Conservation (phyloP, 2,113 vertebrate species). For the Benitochromis conjunctus region DNA sequence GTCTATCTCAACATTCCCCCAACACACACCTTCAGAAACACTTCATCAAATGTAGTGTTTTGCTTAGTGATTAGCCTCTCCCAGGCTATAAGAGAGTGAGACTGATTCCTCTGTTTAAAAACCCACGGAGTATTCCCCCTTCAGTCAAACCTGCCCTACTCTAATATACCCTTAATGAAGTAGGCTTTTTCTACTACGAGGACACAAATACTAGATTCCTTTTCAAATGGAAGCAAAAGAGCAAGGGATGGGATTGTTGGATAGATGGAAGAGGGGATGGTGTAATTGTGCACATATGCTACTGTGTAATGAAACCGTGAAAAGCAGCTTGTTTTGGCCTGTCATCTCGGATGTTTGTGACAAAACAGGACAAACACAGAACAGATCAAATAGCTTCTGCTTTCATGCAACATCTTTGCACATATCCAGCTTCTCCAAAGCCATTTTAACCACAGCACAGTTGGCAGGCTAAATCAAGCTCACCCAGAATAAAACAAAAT, state of each 20-base stretch:
- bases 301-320: slow-evolving; percentile 47
- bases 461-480: slow-evolving; percentile 62
- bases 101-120: slow-evolving; percentile 75
- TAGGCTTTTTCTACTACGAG: slow-evolving; percentile 68
- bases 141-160: slow-evolving; percentile 81
- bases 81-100: slow-evolving; percentile 86
- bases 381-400: slow-evolving; percentile 59
- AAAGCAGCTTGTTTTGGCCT: slow-evolving; percentile 50
- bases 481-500: slow-evolving; percentile 47
- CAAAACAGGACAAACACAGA: slow-evolving; percentile 58
- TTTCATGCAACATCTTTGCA: slow-evolving; percentile 39
- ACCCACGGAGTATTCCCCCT: slow-evolving; percentile 17
- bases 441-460: slow-evolving; percentile 50
- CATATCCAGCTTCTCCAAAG: slow-evolving; percentile 37
- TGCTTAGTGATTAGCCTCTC: slow-evolving; percentile 99
- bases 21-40: slow-evolving; percentile 90
- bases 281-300: slow-evolving; percentile 34
- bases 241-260: not conserved
- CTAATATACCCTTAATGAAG: slow-evolving; percentile 96
- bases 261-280: not conserved
- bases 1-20: slow-evolving; percentile 80
- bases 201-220: slow-evolving; percentile 67
- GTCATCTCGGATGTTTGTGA: slow-evolving; percentile 27
- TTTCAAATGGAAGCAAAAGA: slow-evolving; percentile 28
- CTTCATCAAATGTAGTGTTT: slow-evolving; percentile 99